Evolutionary conservation across 2,797 vertebrate species (phyloP), one percentile per base, ranked within the genome.

Genomic region (Girardinus metallicus): DNA sequence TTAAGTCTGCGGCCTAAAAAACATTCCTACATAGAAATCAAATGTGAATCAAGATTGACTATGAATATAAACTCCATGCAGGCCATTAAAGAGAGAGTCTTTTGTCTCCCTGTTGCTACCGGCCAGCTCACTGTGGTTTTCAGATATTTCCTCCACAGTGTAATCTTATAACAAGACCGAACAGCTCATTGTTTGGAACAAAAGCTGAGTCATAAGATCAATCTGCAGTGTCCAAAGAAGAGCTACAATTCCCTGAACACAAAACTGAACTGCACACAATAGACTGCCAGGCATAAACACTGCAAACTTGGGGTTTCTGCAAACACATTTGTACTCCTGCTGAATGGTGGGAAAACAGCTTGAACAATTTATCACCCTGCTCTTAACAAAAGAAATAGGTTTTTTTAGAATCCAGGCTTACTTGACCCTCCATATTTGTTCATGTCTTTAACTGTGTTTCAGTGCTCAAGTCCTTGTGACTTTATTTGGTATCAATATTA

Each of bases 181-280:
- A 72, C 13, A 75, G 80, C 75, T 89, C 83, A 91, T 89, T 91
- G 88, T 91, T 92, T 82, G 79, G 71, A 85, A 86, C 79, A 87
- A 91, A 85, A 81, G 80, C 76, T 80, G 78, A 89, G 75, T 90
- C 86, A 90, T 49, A 76, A 85, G 87, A 77, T 86, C 23, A 53
- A 60, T 62, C 47, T 75, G 49, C 84, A 66, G 41, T 71, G 46
- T 77, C 70, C 78, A 87, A 81, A 85, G 77, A 76, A 80, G 60
- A 81, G 74, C 80, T 34, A 34, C 78, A 87, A 91, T 86, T 78
- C 84, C 80, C 62, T 31, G 29, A 43, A 74, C 64, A 73, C 68
- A 76, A 75, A 80, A 80, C 74, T 84, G 81, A 81, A 36, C 62
- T 10, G 18, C 62, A 84, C 75, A 39, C 49, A 36, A n/a, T 68